Percentiles rank a stretch among this genome's conserved stretches.
These are phyloP conservation scores for Lottia gigantea DNA, from an alignment of 2,888 invertebrate species.

Conservation along the genomic window DNA sequence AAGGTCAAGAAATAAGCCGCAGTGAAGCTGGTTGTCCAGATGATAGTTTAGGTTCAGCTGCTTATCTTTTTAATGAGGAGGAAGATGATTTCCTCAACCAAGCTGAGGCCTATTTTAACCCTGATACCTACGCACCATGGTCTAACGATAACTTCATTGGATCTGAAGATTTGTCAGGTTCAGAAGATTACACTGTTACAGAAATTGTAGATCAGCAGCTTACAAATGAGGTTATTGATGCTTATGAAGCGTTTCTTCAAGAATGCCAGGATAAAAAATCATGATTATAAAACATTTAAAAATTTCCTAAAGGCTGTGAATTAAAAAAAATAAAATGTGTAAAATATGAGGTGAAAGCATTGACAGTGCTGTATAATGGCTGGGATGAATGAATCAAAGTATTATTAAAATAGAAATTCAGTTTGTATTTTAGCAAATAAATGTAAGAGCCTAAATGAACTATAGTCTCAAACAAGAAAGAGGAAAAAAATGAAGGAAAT, in stretches of 20 bases:
- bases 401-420: no score
- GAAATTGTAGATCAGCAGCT: neutral
- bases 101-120: slow-evolving; percentile 33
- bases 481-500: no score
- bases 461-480: no score
- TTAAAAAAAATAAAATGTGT: no score
- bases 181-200: neutral
- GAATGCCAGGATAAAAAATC: no score
- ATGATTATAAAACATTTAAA: no score
- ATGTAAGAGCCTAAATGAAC: no score
- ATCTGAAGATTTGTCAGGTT: neutral
- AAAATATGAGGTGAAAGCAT: no score
- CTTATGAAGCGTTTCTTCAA: neutral
- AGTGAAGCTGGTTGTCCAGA: slow-evolving; percentile 49
- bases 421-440: no score
- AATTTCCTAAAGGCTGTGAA: no score
- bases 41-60: slow-evolving; percentile 40
- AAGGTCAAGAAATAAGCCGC: slow-evolving; percentile 49
- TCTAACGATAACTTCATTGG: neutral
- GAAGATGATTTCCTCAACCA: slow-evolving; percentile 45
- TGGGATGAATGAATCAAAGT: no score
- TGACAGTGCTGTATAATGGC: no score
- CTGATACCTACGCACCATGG: neutral
- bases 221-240: neutral
- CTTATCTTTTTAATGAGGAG: slow-evolving; percentile 43